phyloP scores from a whole-genome alignment of 2,797 vertebrate species.

The Eospalax fontanierii region DNA sequence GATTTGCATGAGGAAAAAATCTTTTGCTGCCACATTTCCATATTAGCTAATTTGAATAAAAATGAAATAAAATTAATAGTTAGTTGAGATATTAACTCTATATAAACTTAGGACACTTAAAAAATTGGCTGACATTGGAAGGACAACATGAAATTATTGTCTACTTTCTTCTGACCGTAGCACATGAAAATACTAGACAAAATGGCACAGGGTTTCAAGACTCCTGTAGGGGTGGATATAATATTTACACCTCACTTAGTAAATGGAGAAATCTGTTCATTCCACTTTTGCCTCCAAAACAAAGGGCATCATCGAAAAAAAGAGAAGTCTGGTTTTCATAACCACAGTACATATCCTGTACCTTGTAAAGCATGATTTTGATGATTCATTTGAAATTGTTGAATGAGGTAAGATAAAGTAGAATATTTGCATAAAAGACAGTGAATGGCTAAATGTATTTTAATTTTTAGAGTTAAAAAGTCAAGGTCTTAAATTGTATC shows the following conservation, averaged over 20 bases:
- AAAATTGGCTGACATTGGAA: background rate
- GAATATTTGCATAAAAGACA: background rate
- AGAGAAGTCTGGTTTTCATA: background rate
- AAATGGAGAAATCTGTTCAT: background rate
- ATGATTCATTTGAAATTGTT: background rate
- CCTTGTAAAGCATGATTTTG: background rate
- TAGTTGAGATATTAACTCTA: background rate
- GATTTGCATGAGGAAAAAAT: background rate
- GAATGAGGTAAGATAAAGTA: background rate
- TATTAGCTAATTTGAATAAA: conserved; percentile 25
- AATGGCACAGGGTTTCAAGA: background rate
- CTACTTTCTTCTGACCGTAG: background rate
- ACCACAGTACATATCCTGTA: background rate
- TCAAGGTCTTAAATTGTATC: background rate
- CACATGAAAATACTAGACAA: background rate
- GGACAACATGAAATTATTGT: background rate
- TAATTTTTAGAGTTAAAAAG: background rate
- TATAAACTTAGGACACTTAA: background rate
- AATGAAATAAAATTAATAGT: background rate
- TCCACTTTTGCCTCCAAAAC: background rate
- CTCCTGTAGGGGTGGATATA: background rate
- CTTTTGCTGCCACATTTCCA: background rate
- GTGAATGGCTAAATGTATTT: background rate
- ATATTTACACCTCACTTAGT: background rate
- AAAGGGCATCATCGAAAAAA: background rate